Conservation (phyloP, 2,797 vertebrate species). For the Trachurus trachurus region DNA sequence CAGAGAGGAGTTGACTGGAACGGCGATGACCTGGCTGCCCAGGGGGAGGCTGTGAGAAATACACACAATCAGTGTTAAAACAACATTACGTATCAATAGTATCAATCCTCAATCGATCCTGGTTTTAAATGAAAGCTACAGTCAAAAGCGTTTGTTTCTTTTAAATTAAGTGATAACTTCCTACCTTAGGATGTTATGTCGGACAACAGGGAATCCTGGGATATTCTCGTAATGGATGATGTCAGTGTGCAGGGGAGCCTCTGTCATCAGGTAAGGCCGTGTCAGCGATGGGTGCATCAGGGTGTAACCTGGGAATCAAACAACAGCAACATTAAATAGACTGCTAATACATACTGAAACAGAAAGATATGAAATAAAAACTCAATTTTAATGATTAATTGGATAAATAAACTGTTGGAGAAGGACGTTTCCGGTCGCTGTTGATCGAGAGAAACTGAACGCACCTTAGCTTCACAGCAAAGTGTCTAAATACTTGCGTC, state of each 20-base stretch:
- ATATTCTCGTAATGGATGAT: conserved; percentile 99
- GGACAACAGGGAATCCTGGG: conserved; percentile 92
- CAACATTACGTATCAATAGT: fast-evolving
- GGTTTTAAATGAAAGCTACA: not conserved
- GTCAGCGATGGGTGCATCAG: conserved; percentile 98
- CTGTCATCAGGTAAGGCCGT: conserved; percentile 94
- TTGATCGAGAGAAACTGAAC: too few relatives aligned
- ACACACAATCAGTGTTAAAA: conserved; percentile 35
- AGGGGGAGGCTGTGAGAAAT: conserved; percentile 91
- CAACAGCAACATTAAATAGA: not conserved
- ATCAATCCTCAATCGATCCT: too few relatives aligned
- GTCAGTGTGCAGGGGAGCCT: conserved; percentile 96
- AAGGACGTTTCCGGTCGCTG: too few relatives aligned
- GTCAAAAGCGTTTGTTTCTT: not conserved
- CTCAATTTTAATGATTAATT: not conserved
- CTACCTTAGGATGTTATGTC: conserved; percentile 97
- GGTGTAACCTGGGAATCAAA: conserved; percentile 91
- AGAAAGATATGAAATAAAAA: not conserved
- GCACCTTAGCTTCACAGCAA: too few relatives aligned
- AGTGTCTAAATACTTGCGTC: too few relatives aligned
- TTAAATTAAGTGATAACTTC: not conserved
- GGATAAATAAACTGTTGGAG: not conserved
- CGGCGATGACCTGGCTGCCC: conserved; percentile 96
- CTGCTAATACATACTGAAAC: not conserved
- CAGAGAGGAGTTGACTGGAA: conserved; percentile 96